phyloP scores from a whole-genome alignment of 2,113 vertebrate species.

The Vanacampus margaritifer region DNA sequence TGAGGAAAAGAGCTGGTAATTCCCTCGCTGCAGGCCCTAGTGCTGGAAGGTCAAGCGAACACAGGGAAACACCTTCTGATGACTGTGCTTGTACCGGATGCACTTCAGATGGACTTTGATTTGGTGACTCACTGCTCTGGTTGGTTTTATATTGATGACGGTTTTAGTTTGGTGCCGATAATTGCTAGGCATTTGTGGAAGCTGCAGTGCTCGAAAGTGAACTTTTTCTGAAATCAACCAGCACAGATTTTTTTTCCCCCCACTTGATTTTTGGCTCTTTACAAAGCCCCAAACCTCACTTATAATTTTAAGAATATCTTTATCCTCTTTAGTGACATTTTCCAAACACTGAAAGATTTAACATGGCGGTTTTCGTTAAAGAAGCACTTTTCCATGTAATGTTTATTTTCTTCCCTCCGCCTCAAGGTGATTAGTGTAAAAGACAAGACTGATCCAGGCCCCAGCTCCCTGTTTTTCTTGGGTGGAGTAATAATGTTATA shows the following conservation, averaged over 20 bases:
- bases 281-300: background rate
- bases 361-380: background rate
- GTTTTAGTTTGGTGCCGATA: background rate
- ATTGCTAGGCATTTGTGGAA: background rate
- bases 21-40: slow-evolving; percentile 20
- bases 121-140: slow-evolving; percentile 8
- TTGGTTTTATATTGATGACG: background rate
- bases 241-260: background rate
- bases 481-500: background rate
- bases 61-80: slow-evolving; percentile 38
- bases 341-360: background rate
- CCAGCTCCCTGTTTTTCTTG: background rate
- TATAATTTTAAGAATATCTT: background rate
- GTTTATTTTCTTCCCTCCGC: background rate
- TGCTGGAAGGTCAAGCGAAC: slow-evolving; percentile 27
- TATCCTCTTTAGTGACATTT: background rate
- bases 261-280: background rate
- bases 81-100: slow-evolving; percentile 8
- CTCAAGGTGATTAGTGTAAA: background rate
- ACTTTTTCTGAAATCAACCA: background rate
- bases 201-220: background rate
- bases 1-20: slow-evolving; percentile 14
- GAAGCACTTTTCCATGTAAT: background rate
- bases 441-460: background rate
- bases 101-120: slow-evolving; percentile 17